Conservation (phyloP, 2,113 vertebrate species). For the Globicephala melas region DNA sequence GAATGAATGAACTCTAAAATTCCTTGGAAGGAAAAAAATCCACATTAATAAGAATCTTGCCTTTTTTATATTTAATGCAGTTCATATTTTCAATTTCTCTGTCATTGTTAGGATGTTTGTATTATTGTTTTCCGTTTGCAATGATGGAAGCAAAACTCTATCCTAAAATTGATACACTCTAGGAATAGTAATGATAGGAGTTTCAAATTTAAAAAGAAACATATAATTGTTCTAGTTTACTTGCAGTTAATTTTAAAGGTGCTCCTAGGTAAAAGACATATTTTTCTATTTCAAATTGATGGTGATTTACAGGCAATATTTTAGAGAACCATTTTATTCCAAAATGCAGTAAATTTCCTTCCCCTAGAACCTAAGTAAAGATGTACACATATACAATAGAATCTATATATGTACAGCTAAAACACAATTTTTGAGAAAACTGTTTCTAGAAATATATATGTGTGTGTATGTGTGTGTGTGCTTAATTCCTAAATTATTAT, state of each 20-base stretch:
- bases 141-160: slow-evolving; percentile 80
- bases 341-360: not conserved
- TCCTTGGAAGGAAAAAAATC: not conserved
- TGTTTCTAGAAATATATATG: not conserved
- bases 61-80: slow-evolving; percentile 57
- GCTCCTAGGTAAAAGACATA: not conserved
- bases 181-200: not conserved
- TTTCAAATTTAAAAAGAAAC: not conserved
- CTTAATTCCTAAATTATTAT: slow-evolving; percentile 1
- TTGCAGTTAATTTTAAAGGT: not conserved
- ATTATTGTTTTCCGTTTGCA: slow-evolving; percentile 71
- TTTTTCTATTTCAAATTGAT: not conserved
- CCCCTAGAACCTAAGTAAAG: not conserved
- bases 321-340: not conserved
- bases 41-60: slow-evolving; percentile 5
- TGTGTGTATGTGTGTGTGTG: not conserved
- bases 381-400: not conserved
- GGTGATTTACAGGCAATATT: not conserved
- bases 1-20: not conserved
- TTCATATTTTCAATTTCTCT: slow-evolving; percentile 58
- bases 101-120: slow-evolving; percentile 70
- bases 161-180: not conserved
- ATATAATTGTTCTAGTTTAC: not conserved
- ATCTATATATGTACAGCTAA: not conserved
- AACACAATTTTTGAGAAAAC: not conserved